A percentile compares a stretch with the other conserved stretches of the same genome.
Evolutionary conservation across 2,797 vertebrate genomes (phyloP).

Genomic region (Phalanger gymnotis): DNA sequence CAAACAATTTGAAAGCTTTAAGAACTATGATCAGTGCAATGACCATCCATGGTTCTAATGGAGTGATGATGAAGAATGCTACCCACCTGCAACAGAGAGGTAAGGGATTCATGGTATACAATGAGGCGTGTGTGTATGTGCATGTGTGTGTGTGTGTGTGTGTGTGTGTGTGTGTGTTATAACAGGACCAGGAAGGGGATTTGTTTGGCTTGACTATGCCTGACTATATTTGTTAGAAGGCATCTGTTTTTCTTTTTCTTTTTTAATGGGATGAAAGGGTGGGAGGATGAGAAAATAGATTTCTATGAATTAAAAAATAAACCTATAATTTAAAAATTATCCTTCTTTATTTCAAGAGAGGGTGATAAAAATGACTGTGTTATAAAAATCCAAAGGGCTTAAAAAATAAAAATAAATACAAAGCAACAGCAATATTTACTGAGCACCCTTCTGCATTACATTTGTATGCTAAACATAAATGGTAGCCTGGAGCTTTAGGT

Average conservation of each 20-base stretch:
- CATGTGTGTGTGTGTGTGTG: too few relatives aligned
- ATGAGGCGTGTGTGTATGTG: not conserved
- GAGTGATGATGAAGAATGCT: not conserved
- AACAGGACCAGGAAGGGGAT: not conserved
- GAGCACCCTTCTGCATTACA: not conserved
- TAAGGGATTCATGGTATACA: not conserved
- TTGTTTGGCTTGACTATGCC: not conserved
- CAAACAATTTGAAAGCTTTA: not conserved
- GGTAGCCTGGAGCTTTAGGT: not conserved
- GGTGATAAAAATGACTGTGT: not conserved
- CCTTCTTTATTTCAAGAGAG: not conserved
- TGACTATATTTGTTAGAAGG: not conserved
- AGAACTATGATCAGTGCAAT: not conserved
- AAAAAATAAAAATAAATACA: not conserved
- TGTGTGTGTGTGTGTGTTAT: not conserved
- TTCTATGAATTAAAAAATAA: not conserved
- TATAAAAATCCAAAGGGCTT: not conserved
- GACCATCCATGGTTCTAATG: too few relatives aligned
- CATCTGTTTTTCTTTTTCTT: not conserved
- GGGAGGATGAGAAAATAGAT: not conserved
- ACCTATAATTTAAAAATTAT: not conserved
- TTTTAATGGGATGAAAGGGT: not conserved
- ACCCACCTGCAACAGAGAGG: not conserved
- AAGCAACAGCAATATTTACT: not conserved
- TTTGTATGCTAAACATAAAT: not conserved